Base-by-base conservation (phyloP, 2,113 vertebrate species). In the Myiagra hebetior region DNA sequence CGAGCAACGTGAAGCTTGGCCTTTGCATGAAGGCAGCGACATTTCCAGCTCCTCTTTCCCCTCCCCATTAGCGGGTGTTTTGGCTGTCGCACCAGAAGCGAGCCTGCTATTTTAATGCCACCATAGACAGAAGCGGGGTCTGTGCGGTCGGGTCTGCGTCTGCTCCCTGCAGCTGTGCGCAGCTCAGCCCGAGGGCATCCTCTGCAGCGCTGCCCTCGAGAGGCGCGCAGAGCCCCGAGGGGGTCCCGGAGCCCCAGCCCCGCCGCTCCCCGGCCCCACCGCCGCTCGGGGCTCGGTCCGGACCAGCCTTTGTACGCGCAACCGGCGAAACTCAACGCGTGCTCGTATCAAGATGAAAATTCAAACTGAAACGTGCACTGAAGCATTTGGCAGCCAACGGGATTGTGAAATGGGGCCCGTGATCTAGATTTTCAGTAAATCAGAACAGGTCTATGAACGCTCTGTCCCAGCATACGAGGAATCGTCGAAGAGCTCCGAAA, bases 291-390 rank as follows among this genome's bases (percentile, higher is more conserved):
- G 23, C 56, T 37, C 79, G 14, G 60, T 44, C 65, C 72, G 7
- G 10, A 26, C 20, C 6, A 2, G 1, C 28, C 1, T 13, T n/a
- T 5, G 56, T 2, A 44, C 39, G 8, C 1, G 2, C 78, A 0
- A 31, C 4, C 78, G 24, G 75, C 30, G 33, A 39, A 95, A 83
- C 50, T 8, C 17, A 70, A 31, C 7, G 5, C 76, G 2, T 2
- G 52, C 86, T 1, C 23, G 74, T 67, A 10, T 3, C 50, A 26
- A 87, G 78, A 74, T 18, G 28, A 63, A 74, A 87, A 59, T 63
- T 41, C 85, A 11, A 65, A 86, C 67, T 44, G 70, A 83, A 91
- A 90, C 22, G 17, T 63, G 70, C 18, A 0, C 53, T 7, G 78
- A 42, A 82, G 78, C 75, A 42, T 90, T 95, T 94, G 91, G 93